A percentile compares a stretch with the other conserved stretches of the same genome.
These are phyloP conservation scores for Siniperca undulata DNA, from an alignment of 2,797 vertebrate species.

Conservation along the genomic window DNA sequence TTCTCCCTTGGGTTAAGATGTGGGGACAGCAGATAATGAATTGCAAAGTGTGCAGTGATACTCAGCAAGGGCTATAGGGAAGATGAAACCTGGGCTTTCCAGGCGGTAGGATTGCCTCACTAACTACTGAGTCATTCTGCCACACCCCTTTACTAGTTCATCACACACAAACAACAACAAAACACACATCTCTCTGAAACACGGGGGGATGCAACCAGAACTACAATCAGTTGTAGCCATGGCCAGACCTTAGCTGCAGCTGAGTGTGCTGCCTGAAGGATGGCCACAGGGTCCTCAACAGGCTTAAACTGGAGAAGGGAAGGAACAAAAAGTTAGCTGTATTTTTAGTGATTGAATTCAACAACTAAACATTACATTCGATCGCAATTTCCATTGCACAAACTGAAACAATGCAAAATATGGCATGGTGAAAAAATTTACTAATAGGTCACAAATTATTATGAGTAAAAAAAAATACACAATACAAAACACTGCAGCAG, in stretches of 20 bases:
- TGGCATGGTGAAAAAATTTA: background rate
- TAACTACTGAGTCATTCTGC: slow-evolving; percentile 5
- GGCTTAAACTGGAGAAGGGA: slow-evolving; percentile 79
- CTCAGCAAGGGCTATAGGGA: background rate
- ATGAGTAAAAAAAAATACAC: background rate
- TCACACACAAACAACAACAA: slow-evolving; percentile 34
- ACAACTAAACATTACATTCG: slow-evolving; percentile 7
- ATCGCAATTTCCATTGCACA: background rate
- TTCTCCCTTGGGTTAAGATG: slow-evolving; percentile 1
- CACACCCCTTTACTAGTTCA: slow-evolving; percentile 12
- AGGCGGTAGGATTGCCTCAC: slow-evolving; percentile 16
- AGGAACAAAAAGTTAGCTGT: slow-evolving; percentile 38
- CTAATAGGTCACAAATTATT: background rate
- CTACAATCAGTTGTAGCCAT: slow-evolving; percentile 45
- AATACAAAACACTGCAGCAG: background rate
- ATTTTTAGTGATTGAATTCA: slow-evolving; percentile 15
- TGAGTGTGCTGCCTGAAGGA: slow-evolving; percentile 84
- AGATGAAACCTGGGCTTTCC: slow-evolving; percentile 21
- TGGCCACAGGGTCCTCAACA: slow-evolving; percentile 83
- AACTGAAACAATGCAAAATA: background rate
- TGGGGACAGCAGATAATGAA: background rate
- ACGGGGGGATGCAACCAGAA: slow-evolving; percentile 33
- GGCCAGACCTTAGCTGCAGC: slow-evolving; percentile 87
- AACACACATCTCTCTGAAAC: slow-evolving; percentile 42
- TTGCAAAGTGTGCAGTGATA: slow-evolving; percentile 4